These are phyloP conservation scores for Stegostoma tigrinum DNA, from an alignment of 2,113 vertebrate species.

Conservation along the genomic window DNA sequence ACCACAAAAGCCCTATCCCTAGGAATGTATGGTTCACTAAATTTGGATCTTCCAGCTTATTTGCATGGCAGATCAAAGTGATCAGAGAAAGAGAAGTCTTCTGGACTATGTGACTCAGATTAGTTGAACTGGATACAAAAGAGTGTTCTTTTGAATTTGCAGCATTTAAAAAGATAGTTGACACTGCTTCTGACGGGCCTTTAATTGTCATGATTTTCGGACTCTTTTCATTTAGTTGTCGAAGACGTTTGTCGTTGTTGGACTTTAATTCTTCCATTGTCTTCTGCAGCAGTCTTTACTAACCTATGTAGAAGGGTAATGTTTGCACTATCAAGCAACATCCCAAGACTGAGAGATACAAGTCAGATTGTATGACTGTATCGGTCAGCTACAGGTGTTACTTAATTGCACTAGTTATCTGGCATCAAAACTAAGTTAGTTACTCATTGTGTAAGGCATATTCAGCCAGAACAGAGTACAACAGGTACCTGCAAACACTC, in stretches of 20 bases:
- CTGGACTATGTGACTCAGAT: background rate
- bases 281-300: background rate
- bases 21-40: background rate
- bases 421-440: background rate
- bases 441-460: background rate
- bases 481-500: background rate
- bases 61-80: background rate
- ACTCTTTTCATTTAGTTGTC: background rate
- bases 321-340: no score
- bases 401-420: background rate
- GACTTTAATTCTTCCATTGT: background rate
- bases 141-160: background rate
- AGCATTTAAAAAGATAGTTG: background rate
- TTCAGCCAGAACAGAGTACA: background rate
- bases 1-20: no score
- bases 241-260: background rate
- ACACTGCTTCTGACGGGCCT: background rate
- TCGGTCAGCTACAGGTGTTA: background rate
- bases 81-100: background rate
- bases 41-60: background rate
- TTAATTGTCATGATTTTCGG: background rate
- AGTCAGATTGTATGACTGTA: background rate
- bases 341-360: no score
- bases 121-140: background rate
- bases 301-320: background rate